Percentiles rank a stretch among this genome's conserved stretches.
Conservation (phyloP, 2,797 vertebrate species). For the Naso thynnoides region DNA sequence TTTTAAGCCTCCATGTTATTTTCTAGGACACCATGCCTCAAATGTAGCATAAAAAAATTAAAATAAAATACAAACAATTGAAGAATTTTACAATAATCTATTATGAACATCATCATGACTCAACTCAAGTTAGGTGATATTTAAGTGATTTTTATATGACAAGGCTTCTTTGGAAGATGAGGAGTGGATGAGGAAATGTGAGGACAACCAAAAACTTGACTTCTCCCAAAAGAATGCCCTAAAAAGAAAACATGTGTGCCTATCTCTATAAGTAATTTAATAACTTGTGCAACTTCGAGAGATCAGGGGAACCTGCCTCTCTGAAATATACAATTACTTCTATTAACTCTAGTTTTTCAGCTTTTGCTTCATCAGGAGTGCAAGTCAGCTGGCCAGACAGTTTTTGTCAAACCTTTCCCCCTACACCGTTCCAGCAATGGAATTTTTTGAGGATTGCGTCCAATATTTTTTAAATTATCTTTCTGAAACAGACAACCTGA, state of each 20-base stretch:
- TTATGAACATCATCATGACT: background rate
- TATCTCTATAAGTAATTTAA: conserved; percentile 39
- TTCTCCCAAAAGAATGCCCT: conserved; percentile 42
- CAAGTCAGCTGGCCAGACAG: background rate
- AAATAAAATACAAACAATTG: too few species aligned
- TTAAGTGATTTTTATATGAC: conserved; percentile 1
- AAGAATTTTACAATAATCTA: too few species aligned
- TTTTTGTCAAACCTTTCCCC: background rate
- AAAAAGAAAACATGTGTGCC: conserved; percentile 21
- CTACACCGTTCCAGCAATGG: fast-evolving
- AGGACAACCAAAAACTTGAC: conserved; percentile 25
- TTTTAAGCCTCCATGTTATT: too few species aligned
- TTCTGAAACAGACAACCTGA: background rate
- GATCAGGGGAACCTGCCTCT: conserved; percentile 30
- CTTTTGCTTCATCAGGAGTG: background rate
- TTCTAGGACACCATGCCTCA: too few species aligned
- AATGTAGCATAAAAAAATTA: too few species aligned
- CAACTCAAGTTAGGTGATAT: background rate
- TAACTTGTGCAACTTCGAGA: conserved; percentile 16
- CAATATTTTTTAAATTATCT: background rate
- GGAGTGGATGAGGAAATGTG: conserved; percentile 6
- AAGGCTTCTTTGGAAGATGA: conserved; percentile 6
- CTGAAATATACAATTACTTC: conserved; percentile 14
- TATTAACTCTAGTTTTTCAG: background rate
- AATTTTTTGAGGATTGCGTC: background rate